Evolutionary conservation across 2,888 invertebrate species (phyloP).

Genomic region (Malthinus flaveolus): DNA sequence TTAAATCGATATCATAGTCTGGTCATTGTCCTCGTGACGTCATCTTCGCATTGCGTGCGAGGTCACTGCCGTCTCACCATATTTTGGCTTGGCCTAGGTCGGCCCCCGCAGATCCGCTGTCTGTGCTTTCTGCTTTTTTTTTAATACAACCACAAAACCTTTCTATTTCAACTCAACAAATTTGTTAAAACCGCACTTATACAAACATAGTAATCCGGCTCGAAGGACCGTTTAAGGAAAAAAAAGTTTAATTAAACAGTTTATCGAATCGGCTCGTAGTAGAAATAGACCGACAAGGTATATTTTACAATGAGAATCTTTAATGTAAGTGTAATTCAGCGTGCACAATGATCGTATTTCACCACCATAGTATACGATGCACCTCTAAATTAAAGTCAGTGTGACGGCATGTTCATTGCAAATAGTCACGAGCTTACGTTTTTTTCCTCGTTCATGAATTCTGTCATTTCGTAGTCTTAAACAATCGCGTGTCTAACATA

Average conservation of each 20-base stretch:
- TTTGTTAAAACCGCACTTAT: too few species aligned
- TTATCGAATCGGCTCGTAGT: too few species aligned
- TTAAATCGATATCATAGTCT: constrained; percentile 46
- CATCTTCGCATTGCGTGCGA: constrained; percentile 42
- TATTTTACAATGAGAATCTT: too few species aligned
- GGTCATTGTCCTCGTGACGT: constrained; percentile 48
- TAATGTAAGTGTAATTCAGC: constrained; percentile 27
- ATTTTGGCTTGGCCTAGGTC: constrained; percentile 40
- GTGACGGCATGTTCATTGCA: constrained; percentile 36
- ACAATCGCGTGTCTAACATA: background rate
- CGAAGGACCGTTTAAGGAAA: background rate
- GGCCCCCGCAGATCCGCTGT: constrained; percentile 12
- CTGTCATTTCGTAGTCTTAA: constrained; percentile 15
- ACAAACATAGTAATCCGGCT: background rate
- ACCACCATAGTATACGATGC: constrained; percentile 32
- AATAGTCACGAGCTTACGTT: constrained; percentile 34
- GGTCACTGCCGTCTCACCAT: constrained; percentile 39
- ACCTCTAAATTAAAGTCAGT: constrained; percentile 35
- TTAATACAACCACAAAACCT: background rate
- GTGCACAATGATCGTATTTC: constrained; percentile 35
- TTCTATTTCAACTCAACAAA: too few species aligned
- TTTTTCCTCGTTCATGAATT: constrained; percentile 24
- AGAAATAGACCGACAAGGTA: too few species aligned
- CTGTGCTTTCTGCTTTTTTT: constrained; percentile 4
- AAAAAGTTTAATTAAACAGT: too few species aligned